phyloP scores from a whole-genome alignment of 2,113 vertebrate genomes.

The Ochotona curzoniae region DNA sequence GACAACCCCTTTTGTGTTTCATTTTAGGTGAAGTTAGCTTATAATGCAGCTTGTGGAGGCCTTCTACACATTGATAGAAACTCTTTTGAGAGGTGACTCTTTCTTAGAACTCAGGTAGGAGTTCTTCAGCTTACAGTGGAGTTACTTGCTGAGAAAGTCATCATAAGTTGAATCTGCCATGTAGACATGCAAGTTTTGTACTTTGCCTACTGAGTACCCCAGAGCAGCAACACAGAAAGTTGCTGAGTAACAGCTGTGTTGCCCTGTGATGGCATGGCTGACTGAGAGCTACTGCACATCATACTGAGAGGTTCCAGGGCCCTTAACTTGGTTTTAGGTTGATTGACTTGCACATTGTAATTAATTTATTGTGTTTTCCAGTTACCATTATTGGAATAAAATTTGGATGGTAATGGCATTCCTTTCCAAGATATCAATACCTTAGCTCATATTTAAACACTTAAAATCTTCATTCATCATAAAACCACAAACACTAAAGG shows the following conservation, averaged over 20 bases:
- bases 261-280: not conserved
- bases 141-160: not conserved
- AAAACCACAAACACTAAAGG: not conserved
- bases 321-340: not conserved
- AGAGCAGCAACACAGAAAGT: not conserved
- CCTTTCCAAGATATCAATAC: not conserved
- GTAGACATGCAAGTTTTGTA: not conserved
- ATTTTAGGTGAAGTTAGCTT: not conserved
- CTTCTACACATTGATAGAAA: not conserved
- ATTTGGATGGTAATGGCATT: not conserved
- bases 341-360: not conserved
- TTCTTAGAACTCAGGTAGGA: not conserved
- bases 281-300: too few relatives aligned
- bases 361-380: not conserved
- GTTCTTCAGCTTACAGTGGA: not conserved
- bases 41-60: not conserved
- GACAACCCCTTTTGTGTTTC: not conserved
- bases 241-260: not conserved
- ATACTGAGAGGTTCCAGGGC: not conserved
- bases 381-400: not conserved
- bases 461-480: conserved; percentile 2
- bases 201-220: not conserved
- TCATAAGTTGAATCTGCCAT: not conserved
- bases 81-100: not conserved
- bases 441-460: not conserved